Conservation (phyloP, 2,888 invertebrate genomes). For the Pterobdella sp. region DNA sequence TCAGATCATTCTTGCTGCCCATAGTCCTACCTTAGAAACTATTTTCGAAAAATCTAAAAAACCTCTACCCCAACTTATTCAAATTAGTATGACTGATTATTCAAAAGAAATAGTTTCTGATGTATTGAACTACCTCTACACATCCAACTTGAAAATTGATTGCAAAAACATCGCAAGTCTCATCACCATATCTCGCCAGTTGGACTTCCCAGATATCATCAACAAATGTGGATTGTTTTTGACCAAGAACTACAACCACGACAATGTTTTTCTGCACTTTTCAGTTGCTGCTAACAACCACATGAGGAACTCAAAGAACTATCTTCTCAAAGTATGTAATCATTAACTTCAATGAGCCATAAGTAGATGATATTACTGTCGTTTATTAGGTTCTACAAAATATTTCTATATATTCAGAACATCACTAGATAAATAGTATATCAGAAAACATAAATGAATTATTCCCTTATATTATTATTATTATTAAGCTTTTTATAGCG, state of each 20-base stretch:
- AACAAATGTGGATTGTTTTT: conserved; percentile 29
- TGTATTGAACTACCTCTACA: conserved; percentile 31
- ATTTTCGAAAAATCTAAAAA: conserved; percentile 24
- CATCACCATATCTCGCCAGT: conserved; percentile 29
- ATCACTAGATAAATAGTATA: too few species aligned
- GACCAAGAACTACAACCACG: conserved; percentile 28
- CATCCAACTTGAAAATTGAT: conserved; percentile 28
- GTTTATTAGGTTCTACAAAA: too few species aligned
- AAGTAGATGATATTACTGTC: too few species aligned
- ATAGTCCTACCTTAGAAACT: conserved; percentile 29
- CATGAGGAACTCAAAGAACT: conserved; percentile 28
- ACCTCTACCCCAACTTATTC: conserved; percentile 21
- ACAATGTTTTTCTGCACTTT: conserved; percentile 31
- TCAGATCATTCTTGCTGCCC: conserved; percentile 29
- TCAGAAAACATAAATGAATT: too few species aligned
- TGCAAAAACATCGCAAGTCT: conserved; percentile 28
- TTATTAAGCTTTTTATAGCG: too few species aligned
- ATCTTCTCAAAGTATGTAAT: conserved; percentile 19
- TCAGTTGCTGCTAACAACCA: conserved; percentile 32
- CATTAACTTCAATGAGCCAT: too few species aligned
- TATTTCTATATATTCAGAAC: too few species aligned
- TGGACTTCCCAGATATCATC: conserved; percentile 30
- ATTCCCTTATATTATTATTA: too few species aligned
- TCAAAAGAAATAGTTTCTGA: conserved; percentile 20
- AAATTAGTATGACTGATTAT: conserved; percentile 31